Evolutionary conservation across 2,113 vertebrate species (phyloP).

Genomic region (Gymnarchus niloticus): DNA sequence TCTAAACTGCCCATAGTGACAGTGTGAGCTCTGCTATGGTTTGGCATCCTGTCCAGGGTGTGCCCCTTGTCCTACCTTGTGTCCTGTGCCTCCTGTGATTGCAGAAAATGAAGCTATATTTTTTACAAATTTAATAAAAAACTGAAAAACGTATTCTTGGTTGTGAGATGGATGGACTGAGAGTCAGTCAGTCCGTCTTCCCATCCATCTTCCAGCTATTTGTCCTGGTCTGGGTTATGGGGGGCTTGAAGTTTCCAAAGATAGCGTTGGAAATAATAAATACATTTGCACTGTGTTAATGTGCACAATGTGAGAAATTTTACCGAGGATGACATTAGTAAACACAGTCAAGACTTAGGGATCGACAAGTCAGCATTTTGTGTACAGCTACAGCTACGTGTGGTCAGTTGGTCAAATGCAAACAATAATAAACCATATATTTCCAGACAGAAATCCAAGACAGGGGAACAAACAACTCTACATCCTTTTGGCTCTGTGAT

Average conservation of each 20-base stretch:
- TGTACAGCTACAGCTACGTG: background rate
- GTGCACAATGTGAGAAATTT: background rate
- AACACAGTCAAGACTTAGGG: background rate
- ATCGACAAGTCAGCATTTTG: background rate
- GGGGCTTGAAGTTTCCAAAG: background rate
- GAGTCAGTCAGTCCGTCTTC: background rate
- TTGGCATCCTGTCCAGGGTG: no score
- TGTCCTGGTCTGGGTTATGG: background rate
- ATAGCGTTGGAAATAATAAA: background rate
- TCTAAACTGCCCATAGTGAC: no score
- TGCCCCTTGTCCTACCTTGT: no score
- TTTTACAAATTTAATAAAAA: background rate
- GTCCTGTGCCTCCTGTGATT: no score
- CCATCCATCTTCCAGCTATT: background rate
- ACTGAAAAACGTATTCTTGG: background rate
- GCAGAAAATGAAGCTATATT: background rate
- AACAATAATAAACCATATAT: background rate
- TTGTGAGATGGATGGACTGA: background rate
- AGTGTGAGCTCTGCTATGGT: no score
- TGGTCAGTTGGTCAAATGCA: background rate
- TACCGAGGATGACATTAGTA: background rate
- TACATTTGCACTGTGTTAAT: background rate
- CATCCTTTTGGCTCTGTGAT: background rate
- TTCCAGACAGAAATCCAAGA: background rate
- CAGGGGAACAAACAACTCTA: conserved; percentile 1